Evolutionary conservation across 1,140 invertebrate species (phyloP).

Genomic region (Dendroctonus valens): DNA sequence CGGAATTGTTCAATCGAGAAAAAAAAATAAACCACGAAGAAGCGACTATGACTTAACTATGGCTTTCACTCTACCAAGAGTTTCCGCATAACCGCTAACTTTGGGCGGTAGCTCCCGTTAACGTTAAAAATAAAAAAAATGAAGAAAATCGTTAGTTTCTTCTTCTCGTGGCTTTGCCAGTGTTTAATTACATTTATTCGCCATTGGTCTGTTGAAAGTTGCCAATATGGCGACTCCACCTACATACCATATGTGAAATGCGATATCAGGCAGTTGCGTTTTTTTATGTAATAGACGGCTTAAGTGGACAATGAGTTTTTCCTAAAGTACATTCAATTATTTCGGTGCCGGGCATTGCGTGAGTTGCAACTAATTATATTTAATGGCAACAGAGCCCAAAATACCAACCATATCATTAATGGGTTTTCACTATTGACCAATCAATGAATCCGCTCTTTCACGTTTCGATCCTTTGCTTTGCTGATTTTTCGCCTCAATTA

Average conservation of each 20-base stretch:
- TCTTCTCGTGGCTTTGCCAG: neutral
- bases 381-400: neutral
- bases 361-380: neutral
- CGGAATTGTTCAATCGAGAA: conserved; percentile 7
- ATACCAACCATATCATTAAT: neutral
- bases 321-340: no score
- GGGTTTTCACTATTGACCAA: neutral
- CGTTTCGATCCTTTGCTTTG: no score
- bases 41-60: conserved; percentile 9
- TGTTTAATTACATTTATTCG: conserved; percentile 14
- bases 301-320: no score
- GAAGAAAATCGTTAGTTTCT: no score
- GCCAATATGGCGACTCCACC: conserved; percentile 15
- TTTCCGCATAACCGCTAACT: conserved; percentile 1
- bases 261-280: neutral
- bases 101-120: no score
- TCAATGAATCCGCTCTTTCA: neutral
- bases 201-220: conserved; percentile 13
- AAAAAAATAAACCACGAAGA: conserved; percentile 16
- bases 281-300: neutral
- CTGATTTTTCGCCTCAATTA: no score
- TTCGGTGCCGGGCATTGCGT: no score
- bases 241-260: conserved; percentile 20
- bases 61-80: conserved; percentile 18
- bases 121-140: no score